Evolutionary conservation across 2,888 invertebrate genomes (phyloP).

Genomic region (Hanleya hanleyi): DNA sequence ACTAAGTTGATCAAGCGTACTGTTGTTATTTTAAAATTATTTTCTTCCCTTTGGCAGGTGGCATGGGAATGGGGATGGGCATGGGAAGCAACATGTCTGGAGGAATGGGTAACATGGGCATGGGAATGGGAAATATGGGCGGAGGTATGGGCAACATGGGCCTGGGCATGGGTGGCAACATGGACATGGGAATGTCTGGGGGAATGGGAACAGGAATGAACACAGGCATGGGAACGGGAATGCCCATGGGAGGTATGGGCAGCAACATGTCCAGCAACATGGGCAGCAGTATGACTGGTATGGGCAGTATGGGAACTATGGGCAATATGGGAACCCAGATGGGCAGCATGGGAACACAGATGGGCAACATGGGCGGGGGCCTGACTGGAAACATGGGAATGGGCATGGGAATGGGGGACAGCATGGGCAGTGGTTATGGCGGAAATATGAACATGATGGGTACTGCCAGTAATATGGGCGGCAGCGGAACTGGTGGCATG

Average conservation of each 20-base stretch:
- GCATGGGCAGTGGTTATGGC: conserved; percentile 38
- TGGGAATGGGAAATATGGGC: conserved; percentile 40
- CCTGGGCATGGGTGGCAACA: conserved; percentile 32
- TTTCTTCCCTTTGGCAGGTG: conserved; percentile 12
- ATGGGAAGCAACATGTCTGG: conserved; percentile 6
- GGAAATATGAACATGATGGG: conserved; percentile 25
- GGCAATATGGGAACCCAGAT: conserved; percentile 24
- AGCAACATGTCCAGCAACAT: conserved; percentile 26
- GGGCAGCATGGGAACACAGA: conserved; percentile 38
- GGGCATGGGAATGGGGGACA: conserved; percentile 38
- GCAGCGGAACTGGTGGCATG: conserved; percentile 13
- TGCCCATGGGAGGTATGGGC: conserved; percentile 35
- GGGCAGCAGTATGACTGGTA: conserved; percentile 8
- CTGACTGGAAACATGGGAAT: conserved; percentile 29
- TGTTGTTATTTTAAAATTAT: too few relatives aligned
- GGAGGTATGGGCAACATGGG: conserved; percentile 45
- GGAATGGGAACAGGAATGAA: conserved; percentile 18
- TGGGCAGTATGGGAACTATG: too few relatives aligned
- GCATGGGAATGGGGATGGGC: conserved; percentile 33
- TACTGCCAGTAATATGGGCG: conserved; percentile 24
- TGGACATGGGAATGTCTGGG: conserved; percentile 37
- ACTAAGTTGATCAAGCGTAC: too few relatives aligned
- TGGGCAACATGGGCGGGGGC: conserved; percentile 34
- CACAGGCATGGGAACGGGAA: conserved; percentile 32
- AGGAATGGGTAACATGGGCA: conserved; percentile 40